These are phyloP conservation scores for Oncorhynchus masou DNA, from an alignment of 2,113 vertebrate species.

Conservation along the genomic window DNA sequence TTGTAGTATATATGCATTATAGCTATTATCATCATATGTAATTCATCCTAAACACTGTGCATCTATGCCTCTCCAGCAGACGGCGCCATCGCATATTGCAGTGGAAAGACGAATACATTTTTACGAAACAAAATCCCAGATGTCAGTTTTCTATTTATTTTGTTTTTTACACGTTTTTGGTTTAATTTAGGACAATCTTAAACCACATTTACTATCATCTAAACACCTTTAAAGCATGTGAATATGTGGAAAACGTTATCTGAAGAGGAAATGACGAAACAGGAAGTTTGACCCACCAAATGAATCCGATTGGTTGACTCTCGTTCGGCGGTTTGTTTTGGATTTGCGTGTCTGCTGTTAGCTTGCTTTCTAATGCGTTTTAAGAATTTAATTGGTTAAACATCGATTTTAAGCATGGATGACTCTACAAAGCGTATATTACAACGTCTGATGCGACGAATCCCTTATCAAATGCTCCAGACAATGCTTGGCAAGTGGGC, in stretches of 20 bases:
- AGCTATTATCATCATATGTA: no score
- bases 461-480: slow-evolving; percentile 67
- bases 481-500: slow-evolving; percentile 77
- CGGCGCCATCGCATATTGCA: background rate
- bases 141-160: background rate
- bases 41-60: no score
- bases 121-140: background rate
- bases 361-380: no score
- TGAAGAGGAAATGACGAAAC: no score
- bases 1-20: no score
- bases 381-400: no score
- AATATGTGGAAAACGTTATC: no score
- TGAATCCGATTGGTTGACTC: background rate
- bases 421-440: slow-evolving; percentile 68
- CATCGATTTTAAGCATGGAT: slow-evolving; percentile 40
- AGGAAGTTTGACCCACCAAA: background rate
- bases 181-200: no score
- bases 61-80: background rate
- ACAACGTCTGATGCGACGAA: slow-evolving; percentile 75
- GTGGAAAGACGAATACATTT: background rate
- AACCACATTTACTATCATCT: no score
- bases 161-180: no score
- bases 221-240: no score
- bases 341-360: background rate
- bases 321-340: background rate